Evolutionary conservation across 2,113 vertebrate genomes (phyloP).

Genomic region (Dunckerocampus dactyliophorus): DNA sequence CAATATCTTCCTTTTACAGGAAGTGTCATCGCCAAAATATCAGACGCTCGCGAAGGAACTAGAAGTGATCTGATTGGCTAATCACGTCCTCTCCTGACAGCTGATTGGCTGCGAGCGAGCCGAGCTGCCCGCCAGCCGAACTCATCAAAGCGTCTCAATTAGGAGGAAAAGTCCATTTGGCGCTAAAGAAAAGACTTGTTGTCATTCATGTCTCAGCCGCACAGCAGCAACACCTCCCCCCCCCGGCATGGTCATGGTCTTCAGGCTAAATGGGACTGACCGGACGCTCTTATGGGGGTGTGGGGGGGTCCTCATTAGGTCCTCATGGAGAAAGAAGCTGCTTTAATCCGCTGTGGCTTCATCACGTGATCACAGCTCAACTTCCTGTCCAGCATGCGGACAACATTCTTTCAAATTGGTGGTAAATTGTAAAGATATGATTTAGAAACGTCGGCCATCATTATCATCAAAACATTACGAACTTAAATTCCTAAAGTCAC

Average conservation of each 20-base stretch:
- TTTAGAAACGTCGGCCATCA: too few species aligned
- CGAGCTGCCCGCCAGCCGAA: neutral
- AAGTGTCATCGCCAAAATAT: neutral
- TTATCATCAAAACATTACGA: neutral
- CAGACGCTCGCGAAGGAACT: neutral
- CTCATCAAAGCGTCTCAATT: neutral
- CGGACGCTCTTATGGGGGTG: slow-evolving; percentile 59
- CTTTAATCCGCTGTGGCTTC: slow-evolving; percentile 69
- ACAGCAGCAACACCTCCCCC: neutral
- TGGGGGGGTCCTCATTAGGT: slow-evolving; percentile 88
- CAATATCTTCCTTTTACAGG: too few species aligned
- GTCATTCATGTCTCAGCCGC: neutral
- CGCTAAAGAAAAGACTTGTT: neutral
- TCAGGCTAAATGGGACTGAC: slow-evolving; percentile 89
- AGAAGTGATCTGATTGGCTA: slow-evolving; percentile 25
- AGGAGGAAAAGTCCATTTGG: neutral
- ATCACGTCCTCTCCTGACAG: neutral
- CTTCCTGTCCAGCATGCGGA: slow-evolving; percentile 57
- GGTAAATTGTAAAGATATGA: too few species aligned
- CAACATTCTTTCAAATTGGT: too few species aligned
- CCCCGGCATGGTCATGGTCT: slow-evolving; percentile 52
- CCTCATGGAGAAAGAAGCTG: slow-evolving; percentile 81
- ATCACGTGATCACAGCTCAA: slow-evolving; percentile 72
- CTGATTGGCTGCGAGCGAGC: slow-evolving; percentile 30
- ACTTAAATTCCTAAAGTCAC: neutral